Conservation (phyloP, 2,113 vertebrate species). For the Zapornia atra region DNA sequence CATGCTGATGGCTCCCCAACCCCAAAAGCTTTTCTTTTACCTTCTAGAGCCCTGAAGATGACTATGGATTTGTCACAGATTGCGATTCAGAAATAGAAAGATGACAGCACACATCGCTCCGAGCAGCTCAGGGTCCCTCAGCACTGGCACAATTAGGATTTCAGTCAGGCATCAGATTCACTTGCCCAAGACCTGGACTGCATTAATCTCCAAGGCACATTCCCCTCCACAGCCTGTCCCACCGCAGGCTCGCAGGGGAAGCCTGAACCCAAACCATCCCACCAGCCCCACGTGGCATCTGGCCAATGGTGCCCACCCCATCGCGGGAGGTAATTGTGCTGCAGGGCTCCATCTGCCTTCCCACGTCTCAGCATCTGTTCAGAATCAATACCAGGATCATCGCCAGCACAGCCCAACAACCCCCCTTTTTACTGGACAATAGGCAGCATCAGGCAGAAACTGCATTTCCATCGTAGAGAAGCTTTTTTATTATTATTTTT, state of each 20-base stretch:
- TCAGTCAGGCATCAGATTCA: not conserved
- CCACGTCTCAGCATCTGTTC: not conserved
- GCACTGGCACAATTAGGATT: not conserved
- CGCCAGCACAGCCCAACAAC: not conserved
- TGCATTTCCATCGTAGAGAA: not conserved
- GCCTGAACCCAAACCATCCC: not conserved
- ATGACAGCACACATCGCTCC: not conserved
- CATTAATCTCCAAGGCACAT: not conserved
- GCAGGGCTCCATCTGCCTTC: constrained; percentile 34
- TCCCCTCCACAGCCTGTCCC: not conserved
- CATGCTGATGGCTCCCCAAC: not conserved
- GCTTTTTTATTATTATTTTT: not conserved
- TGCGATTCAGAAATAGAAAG: not conserved
- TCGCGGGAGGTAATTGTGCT: not conserved
- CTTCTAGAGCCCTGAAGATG: not conserved
- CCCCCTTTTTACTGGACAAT: not conserved
- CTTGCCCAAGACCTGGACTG: not conserved
- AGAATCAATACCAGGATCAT: not conserved
- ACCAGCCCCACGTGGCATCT: not conserved
- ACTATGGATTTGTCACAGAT: not conserved
- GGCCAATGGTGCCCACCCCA: not conserved
- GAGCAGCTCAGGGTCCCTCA: not conserved
- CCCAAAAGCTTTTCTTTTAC: not conserved
- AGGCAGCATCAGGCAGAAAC: not conserved
- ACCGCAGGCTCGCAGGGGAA: rapidly evolving